These are phyloP conservation scores for Mormyrus lacerda DNA, from an alignment of 2,113 vertebrate genomes.

Conservation along the genomic window DNA sequence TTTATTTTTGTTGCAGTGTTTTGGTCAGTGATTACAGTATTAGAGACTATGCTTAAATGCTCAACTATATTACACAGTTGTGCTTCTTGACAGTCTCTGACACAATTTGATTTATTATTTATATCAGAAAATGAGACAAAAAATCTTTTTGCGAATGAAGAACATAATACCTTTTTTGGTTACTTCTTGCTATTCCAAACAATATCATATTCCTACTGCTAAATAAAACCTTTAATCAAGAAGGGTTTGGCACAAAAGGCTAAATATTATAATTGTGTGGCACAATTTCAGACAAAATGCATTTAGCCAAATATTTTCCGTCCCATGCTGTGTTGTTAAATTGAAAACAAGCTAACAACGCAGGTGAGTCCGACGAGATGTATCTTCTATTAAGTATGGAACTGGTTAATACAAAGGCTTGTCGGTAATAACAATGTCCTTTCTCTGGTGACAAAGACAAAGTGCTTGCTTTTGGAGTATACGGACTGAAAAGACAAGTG, in stretches of 20 bases:
- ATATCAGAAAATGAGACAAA: neutral
- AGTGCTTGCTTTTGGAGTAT: slow-evolving; percentile 82
- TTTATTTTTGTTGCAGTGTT: neutral
- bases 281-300: slow-evolving; percentile 13
- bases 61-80: neutral
- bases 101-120: neutral
- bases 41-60: neutral
- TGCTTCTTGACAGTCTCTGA: neutral
- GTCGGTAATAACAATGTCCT: slow-evolving; percentile 97
- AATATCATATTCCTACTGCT: neutral
- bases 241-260: neutral
- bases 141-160: neutral
- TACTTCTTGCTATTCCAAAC: neutral
- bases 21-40: neutral
- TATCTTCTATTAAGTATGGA: slow-evolving; percentile 85
- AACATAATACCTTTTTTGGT: neutral
- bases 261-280: neutral
- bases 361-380: slow-evolving; percentile 82
- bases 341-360: slow-evolving; percentile 53
- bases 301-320: slow-evolving; percentile 13
- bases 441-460: slow-evolving; percentile 89
- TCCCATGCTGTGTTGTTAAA: slow-evolving; percentile 17
- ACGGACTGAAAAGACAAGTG: slow-evolving; percentile 74
- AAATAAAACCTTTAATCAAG: neutral
- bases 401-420: slow-evolving; percentile 93